Percentiles rank a stretch among this genome's conserved stretches.
These are phyloP conservation scores for Sisyra nigra DNA, from an alignment of 2,888 invertebrate genomes.

Conservation along the genomic window DNA sequence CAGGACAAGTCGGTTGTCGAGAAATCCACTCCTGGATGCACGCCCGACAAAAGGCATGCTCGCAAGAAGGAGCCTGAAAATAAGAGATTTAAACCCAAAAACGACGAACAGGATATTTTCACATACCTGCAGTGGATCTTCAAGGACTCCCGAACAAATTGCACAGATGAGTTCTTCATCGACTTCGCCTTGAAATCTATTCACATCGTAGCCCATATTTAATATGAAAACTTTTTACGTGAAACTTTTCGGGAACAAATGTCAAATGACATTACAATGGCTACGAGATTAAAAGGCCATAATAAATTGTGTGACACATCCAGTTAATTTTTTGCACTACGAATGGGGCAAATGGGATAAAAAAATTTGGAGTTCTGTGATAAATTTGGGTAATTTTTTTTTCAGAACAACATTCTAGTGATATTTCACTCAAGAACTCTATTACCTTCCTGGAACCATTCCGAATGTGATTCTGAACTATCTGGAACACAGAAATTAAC, in stretches of 20 bases:
- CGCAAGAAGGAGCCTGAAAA: constrained; percentile 78
- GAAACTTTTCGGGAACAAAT: neutral
- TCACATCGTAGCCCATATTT: constrained; percentile 85
- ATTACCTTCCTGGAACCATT: too few relatives aligned
- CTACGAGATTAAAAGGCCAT: neutral
- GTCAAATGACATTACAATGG: neutral
- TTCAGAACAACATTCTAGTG: too few relatives aligned
- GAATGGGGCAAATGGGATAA: too few relatives aligned
- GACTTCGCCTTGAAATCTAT: constrained; percentile 87
- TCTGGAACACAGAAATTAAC: too few relatives aligned
- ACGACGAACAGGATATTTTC: neutral
- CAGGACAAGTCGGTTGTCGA: constrained; percentile 85
- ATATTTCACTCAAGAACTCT: too few relatives aligned
- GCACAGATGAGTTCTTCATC: constrained; percentile 95
- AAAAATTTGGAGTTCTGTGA: too few relatives aligned
- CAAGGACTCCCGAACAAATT: constrained; percentile 88
- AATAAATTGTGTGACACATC: too few relatives aligned
- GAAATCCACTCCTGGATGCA: constrained; percentile 94
- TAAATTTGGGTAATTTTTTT: too few relatives aligned
- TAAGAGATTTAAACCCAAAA: constrained; percentile 7
- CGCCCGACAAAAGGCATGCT: constrained; percentile 87
- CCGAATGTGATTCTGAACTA: too few relatives aligned
- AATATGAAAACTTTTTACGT: constrained; percentile 1
- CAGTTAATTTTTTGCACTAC: too few relatives aligned
- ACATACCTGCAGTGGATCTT: constrained; percentile 82